phyloP scores from a whole-genome alignment of 2,797 vertebrate genomes.

The Manis pentadactyla region DNA sequence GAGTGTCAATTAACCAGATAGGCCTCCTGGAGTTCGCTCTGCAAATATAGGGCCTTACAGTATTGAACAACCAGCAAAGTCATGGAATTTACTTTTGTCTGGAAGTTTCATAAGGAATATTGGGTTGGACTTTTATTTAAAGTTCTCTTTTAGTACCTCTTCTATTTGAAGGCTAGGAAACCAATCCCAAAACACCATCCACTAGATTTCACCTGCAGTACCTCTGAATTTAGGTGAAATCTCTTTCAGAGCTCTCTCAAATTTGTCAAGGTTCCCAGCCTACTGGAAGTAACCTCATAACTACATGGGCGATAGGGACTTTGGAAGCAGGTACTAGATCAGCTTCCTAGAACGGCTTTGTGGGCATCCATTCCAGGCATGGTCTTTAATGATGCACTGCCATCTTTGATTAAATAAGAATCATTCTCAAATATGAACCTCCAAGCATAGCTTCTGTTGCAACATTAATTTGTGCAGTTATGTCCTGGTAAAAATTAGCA shows the following conservation, averaged over 20 bases:
- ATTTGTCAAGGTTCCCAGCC: not conserved
- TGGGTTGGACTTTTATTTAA: not conserved
- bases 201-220: not conserved
- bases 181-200: not conserved
- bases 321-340: not conserved
- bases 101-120: not conserved
- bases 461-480: not conserved
- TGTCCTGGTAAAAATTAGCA: not conserved
- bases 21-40: not conserved
- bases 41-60: not conserved
- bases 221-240: not conserved
- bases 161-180: not conserved
- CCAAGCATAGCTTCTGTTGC: not conserved
- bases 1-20: not conserved
- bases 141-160: not conserved
- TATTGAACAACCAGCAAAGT: not conserved
- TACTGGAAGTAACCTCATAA: not conserved
- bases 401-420: not conserved
- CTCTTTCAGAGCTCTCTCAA: not conserved
- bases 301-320: not conserved
- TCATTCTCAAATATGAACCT: not conserved
- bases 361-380: too few relatives aligned
- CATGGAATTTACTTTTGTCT: not conserved
- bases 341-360: not conserved
- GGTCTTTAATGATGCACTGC: not conserved